Base-by-base conservation (phyloP, 2,888 invertebrate genomes). In the Mythimna loreyi region DNA sequence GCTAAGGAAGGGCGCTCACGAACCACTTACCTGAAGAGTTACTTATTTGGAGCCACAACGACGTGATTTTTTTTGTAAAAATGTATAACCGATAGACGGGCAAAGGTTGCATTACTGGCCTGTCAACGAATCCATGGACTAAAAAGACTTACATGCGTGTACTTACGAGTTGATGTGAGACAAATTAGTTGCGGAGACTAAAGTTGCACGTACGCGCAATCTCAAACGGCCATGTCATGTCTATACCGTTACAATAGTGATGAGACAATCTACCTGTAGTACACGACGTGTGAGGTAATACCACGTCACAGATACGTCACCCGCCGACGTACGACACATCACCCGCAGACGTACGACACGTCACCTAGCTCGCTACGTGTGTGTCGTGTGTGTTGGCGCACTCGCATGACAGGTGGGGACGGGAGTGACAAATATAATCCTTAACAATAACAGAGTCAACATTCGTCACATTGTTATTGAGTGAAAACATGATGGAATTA, bases 401-500 rank as follows among this genome's bases (percentile, higher is more conserved):
- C 7, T 33, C 6, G 21, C n/a, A 28, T 33, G 53, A 21, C 30
- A 3, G 30, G n/a, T 11, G 16, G 36, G 9, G 19, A 47, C 25
- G 30, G 25, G 11, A 43, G 40, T 45, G 75, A 67, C 43, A 40
- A 56, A 72, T 57, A 30, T 52, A 11, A 65, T 73, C 45, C 36
- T 23, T 21, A 53, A 73, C 36, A 47, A 13, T 53, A 65, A 19
- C 36, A 30, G 43, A 63, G 45, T 11, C 36, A 11, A 67, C 50
- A 67, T 74, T 30, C 21, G 47, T 70, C 73, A 73, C 11, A n/a
- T 19, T 9, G 2, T 53, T 53, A 73, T 45, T 47, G 45, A 72
- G n/a, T 30, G 7, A n/a, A 40, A 50, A 23, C 28, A 23, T 30
- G 11, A n/a, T 65, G 19, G 19, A n/a, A 11, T 11, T 33, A 16